Evolutionary conservation across 2,113 vertebrate genomes (phyloP).

Genomic region (Eulemur rufifrons): DNA sequence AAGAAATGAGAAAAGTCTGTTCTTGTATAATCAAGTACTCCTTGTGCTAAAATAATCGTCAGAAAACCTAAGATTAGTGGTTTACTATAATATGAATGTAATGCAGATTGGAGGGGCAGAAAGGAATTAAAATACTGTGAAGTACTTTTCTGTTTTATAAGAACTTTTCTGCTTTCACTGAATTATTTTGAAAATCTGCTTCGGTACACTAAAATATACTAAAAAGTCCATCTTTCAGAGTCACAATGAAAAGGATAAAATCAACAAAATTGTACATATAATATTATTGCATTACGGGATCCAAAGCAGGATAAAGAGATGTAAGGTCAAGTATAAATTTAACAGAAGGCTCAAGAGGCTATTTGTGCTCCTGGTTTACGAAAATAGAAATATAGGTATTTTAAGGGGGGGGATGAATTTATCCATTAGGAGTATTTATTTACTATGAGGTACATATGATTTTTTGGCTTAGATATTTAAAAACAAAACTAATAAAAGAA

Average conservation of each 20-base stretch:
- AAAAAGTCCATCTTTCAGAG: background rate
- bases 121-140: background rate
- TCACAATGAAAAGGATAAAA: background rate
- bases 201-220: background rate
- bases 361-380: background rate
- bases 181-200: background rate
- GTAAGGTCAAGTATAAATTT: background rate
- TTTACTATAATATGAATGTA: background rate
- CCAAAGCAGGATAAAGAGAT: background rate
- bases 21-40: background rate
- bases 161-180: background rate
- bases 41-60: background rate
- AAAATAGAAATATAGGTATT: background rate
- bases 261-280: background rate
- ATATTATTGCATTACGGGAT: background rate
- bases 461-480: background rate
- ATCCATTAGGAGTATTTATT: background rate
- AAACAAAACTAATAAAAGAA: background rate
- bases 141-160: background rate
- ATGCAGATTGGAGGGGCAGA: background rate
- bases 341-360: background rate
- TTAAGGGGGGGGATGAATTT: background rate
- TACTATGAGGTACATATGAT: background rate
- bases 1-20: background rate
- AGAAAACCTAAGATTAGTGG: background rate